Base-by-base conservation (phyloP, 2,113 vertebrate species). In the Mustela nigripes region DNA sequence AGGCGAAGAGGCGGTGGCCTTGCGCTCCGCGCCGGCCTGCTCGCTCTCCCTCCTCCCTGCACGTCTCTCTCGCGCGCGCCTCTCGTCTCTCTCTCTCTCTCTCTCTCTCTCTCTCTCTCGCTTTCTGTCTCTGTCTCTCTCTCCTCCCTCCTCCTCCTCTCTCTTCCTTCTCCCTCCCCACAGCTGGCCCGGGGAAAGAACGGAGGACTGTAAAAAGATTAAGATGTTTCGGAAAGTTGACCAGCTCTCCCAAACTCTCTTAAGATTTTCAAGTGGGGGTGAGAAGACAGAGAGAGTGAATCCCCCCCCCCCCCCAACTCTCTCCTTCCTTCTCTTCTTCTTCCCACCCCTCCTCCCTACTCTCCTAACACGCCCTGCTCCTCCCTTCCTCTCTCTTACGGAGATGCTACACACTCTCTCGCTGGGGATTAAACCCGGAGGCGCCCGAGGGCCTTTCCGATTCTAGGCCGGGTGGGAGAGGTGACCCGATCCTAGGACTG, bases 141-240 rank as follows among this genome's bases (percentile, higher is more conserved):
- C 81, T 26, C 81, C 6, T 56, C 11, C 93, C 98, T 79, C 97
- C 78, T 50, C 42, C 36, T 16, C 8, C 31, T 81, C 36, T 11
- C 18, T 56, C 31, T n/a, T n/a, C 36, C 97, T 95, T 98, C 98
- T 98, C 94, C 98, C 98, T 96, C 90, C 97, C 94, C 95, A 95
- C 99, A 99, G 99, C 99, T 99, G 99, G 99, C 98, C 99, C 98
- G 98, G 98, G 97, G 98, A 99, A 91, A 92, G 91, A 94, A 79
- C 74, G 1, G 92, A 94, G 97, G 93, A 91, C 97, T 98, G 99
- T 99, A 99, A 99, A 99, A 99, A 99, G 99, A 99, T 99, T 99
- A 99, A 99, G 99, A 99, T 99, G 99, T 99, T 99, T 99, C 99
- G 97, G 99, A 99, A 99, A 99, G 99, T 99, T 99, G 98, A 99